Evolutionary conservation across 2,113 vertebrate genomes (phyloP).

Genomic region (Perca fluviatilis): DNA sequence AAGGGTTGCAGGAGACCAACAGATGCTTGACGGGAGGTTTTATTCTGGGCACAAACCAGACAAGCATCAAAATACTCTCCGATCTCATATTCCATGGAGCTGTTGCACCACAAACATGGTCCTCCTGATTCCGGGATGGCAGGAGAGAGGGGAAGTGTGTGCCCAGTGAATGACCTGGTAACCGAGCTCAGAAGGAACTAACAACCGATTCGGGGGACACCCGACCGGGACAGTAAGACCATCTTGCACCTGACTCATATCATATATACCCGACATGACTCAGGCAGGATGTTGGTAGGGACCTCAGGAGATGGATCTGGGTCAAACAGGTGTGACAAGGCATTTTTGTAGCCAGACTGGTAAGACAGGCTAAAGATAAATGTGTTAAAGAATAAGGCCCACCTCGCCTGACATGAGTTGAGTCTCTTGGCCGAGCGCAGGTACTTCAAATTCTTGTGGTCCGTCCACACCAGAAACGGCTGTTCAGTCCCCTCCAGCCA

Average conservation of each 20-base stretch:
- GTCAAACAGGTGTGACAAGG: neutral
- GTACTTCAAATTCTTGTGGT: neutral
- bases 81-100: too few relatives aligned
- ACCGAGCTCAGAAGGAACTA: neutral
- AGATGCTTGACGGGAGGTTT: too few relatives aligned
- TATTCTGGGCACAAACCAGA: too few relatives aligned
- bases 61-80: too few relatives aligned
- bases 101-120: neutral
- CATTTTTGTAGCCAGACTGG: neutral
- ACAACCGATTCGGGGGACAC: neutral
- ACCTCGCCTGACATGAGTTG: neutral
- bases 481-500: neutral
- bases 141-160: neutral
- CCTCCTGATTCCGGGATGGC: neutral
- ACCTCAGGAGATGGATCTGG: too few relatives aligned
- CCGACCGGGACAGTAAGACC: too few relatives aligned
- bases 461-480: neutral
- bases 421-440: neutral
- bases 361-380: neutral
- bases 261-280: too few relatives aligned
- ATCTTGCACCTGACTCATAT: too few relatives aligned
- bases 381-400: neutral
- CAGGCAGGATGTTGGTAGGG: too few relatives aligned
- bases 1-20: too few relatives aligned
- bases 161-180: neutral